Percentiles rank a stretch among this genome's conserved stretches.
Conservation (phyloP, 2,888 invertebrate species). For the Agrilus cyanescens region DNA sequence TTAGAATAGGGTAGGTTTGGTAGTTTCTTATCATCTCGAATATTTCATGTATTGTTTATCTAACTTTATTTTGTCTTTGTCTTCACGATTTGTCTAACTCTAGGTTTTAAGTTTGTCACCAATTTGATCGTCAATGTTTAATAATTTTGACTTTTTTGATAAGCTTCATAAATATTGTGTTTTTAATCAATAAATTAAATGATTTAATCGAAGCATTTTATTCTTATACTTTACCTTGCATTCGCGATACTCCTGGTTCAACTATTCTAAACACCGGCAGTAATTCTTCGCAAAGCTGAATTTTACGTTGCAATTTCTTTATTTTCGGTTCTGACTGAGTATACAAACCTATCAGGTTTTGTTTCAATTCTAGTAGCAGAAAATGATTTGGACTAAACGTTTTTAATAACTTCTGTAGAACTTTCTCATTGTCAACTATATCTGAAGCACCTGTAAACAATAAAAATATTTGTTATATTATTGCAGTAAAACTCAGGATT, state of each 20-base stretch:
- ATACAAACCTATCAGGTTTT: slow-evolving; percentile 48
- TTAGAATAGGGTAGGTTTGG: too few species aligned
- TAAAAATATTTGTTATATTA: slow-evolving; percentile 5
- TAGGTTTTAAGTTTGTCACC: too few species aligned
- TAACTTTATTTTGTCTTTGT: too few species aligned
- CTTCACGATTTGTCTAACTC: too few species aligned
- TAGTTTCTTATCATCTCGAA: too few species aligned
- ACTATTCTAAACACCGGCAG: slow-evolving; percentile 51
- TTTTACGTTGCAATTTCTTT: slow-evolving; percentile 45
- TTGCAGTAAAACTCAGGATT: too few species aligned
- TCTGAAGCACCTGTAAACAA: slow-evolving; percentile 37
- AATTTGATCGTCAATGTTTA: too few species aligned
- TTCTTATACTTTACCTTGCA: slow-evolving; percentile 53
- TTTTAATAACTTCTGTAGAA: slow-evolving; percentile 39
- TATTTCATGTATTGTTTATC: too few species aligned
- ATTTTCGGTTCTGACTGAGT: slow-evolving; percentile 20
- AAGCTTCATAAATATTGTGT: too few species aligned
- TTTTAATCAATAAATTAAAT: too few species aligned
- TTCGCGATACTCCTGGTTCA: slow-evolving; percentile 59
- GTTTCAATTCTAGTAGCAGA: slow-evolving; percentile 55
- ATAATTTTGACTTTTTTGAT: too few species aligned
- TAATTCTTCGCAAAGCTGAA: slow-evolving; percentile 53
- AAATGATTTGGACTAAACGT: slow-evolving; percentile 56
- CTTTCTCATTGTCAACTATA: slow-evolving; percentile 32
- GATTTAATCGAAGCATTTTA: too few species aligned